Percentiles rank a stretch among this genome's conserved stretches.
Evolutionary conservation across 2,113 vertebrate species (phyloP).

Genomic region (Nycticorax nycticorax): DNA sequence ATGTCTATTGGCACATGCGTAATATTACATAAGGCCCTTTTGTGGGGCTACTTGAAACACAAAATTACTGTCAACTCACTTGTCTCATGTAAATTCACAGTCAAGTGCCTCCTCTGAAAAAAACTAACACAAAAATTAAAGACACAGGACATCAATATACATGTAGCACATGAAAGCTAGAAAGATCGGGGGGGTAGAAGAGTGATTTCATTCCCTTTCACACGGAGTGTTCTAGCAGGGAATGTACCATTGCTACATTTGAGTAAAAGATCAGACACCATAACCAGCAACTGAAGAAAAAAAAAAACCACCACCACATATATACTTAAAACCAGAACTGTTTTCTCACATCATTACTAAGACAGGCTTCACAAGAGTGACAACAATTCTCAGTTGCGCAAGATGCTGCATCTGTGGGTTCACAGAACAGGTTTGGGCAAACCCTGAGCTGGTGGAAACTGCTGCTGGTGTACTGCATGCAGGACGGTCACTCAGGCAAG

Average conservation of each 20-base stretch:
- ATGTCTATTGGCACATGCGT: neutral
- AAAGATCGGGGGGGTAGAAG: neutral
- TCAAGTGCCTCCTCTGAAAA: neutral
- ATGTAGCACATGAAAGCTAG: neutral
- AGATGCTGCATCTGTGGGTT: neutral
- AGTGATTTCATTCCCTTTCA: neutral
- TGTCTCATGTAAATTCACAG: neutral
- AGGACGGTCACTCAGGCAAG: neutral
- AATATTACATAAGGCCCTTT: neutral
- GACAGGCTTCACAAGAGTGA: neutral
- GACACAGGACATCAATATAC: neutral
- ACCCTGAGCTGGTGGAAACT: neutral
- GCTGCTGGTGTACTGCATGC: neutral
- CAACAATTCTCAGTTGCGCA: neutral
- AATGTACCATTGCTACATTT: neutral
- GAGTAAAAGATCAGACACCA: neutral
- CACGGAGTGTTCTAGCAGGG: neutral
- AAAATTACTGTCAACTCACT: constrained; percentile 4
- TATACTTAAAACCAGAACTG: neutral
- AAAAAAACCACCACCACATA: neutral
- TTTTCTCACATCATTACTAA: neutral
- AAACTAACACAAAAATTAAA: neutral
- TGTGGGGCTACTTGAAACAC: neutral
- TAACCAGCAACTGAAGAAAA: neutral
- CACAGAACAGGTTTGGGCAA: neutral